These are phyloP conservation scores for Pantelozetes paolii DNA, from an alignment of 2,888 invertebrate species.

Conservation along the genomic window DNA sequence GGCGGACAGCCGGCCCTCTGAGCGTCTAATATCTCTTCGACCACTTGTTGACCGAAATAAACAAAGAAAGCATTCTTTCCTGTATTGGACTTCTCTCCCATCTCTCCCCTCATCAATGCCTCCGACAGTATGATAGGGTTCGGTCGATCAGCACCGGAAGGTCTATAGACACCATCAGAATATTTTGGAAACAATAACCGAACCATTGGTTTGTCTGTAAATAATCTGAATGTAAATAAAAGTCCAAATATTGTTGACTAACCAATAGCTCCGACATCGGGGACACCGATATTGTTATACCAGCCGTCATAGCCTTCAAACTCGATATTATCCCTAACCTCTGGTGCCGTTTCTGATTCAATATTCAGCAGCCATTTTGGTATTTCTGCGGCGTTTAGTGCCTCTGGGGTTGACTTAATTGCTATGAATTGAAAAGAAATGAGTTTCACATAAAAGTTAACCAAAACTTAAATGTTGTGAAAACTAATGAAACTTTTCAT, in stretches of 20 bases:
- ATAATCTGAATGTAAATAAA: not conserved
- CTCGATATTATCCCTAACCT: not conserved
- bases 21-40: constrained; percentile 62
- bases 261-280: constrained; percentile 56
- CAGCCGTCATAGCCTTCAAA: constrained; percentile 54
- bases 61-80: constrained; percentile 60
- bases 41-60: constrained; percentile 63
- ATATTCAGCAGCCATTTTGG: constrained; percentile 19
- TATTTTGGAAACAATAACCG: constrained; percentile 59
- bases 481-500: too few species aligned
- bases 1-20: constrained; percentile 61
- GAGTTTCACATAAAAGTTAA: not conserved
- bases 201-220: constrained; percentile 57
- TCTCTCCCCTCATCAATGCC: constrained; percentile 54
- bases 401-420: not conserved
- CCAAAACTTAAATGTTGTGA: too few species aligned
- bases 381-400: not conserved
- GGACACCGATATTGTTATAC: constrained; percentile 56
- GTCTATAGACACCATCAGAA: constrained; percentile 59
- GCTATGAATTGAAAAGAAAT: not conserved
- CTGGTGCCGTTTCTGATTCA: not conserved
- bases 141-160: constrained; percentile 56
- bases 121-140: constrained; percentile 59
- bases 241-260: not conserved
- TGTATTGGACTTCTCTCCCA: constrained; percentile 54